Percentiles rank a stretch among this genome's conserved stretches.
Conservation (phyloP, 1,140 invertebrate species). For the Drosophila nigrodunni region DNA sequence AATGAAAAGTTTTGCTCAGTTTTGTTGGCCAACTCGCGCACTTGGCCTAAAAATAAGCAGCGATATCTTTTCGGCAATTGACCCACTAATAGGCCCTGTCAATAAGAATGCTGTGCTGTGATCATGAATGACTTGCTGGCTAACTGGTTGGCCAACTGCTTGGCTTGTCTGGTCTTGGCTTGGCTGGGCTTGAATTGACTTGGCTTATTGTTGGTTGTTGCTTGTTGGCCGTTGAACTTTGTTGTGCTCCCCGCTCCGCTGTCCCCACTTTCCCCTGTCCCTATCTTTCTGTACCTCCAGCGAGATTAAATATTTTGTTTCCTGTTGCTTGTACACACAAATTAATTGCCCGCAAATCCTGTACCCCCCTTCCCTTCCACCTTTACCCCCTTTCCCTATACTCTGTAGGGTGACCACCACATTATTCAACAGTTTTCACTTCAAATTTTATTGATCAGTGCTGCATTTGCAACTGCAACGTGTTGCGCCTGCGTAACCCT, state of each 20-base stretch:
- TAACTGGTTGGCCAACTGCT: slow-evolving; percentile 1
- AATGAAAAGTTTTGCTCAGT: slow-evolving; percentile 41
- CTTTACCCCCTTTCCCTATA: slow-evolving; percentile 7
- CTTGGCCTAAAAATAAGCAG: slow-evolving; percentile 59
- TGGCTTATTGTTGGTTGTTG: neutral
- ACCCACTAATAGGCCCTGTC: slow-evolving; percentile 77
- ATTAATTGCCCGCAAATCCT: slow-evolving; percentile 84
- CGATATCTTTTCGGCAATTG: slow-evolving; percentile 61
- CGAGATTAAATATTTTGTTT: slow-evolving; percentile 43
- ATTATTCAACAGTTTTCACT: slow-evolving; percentile 81
- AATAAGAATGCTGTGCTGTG: slow-evolving; percentile 48
- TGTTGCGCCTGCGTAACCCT: slow-evolving; percentile 72
- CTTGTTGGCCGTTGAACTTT: slow-evolving; percentile 67
- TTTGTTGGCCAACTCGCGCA: slow-evolving; percentile 34
- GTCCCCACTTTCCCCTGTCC: neutral
- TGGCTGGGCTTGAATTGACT: slow-evolving; percentile 1
- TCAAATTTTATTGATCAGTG: slow-evolving; percentile 71
- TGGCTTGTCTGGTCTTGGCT: neutral
- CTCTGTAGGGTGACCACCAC: slow-evolving; percentile 13
- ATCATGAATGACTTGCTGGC: slow-evolving; percentile 38
- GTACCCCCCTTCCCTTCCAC: slow-evolving; percentile 32
- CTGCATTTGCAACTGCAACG: slow-evolving; percentile 54
- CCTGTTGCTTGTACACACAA: slow-evolving; percentile 70
- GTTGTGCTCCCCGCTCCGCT: neutral
- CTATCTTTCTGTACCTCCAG: neutral